Base-by-base conservation (phyloP, 1,140 invertebrate species). In the Proctacanthus coquilletti region DNA sequence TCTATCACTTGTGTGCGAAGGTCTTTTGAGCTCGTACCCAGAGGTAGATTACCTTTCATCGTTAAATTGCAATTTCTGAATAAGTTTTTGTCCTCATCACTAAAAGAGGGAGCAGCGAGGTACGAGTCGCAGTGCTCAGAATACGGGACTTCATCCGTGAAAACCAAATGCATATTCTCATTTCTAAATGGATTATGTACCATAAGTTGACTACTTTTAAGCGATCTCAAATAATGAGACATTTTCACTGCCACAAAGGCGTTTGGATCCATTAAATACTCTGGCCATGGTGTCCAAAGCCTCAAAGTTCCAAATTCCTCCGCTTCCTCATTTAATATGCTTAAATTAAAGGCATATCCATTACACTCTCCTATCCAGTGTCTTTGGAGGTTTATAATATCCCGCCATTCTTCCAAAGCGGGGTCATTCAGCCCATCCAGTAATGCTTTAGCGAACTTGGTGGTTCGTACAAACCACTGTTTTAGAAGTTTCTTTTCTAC, bases 391-490 rank as follows among this genome's bases (percentile, higher is more conserved):
- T 80, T 80, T 19, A 81, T 80, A 15, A 98, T 80, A 58, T 97
- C 89, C 43, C 66, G 71, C 82, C 82, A 85, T 52, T 80, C 75
- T 48, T 74, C 66, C 37, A 86, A 64, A 41, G 58, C 62, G 10
- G 74, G 66, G 63, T 76, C 72, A 42, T 75, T 54, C 29, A 95
- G 63, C 8, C 85, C 86, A 39, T 88, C 74, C 44, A 71, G 62
- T 23, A 77, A 60, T 46, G 77, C 75, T 70, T 93, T 75, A 2
- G 91, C 80, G 68, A 84, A 95, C 39, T 74, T 73, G 33, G 87
- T 92, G 1, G 89, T 94, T 61, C 75, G 78, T 38, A 99, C 75
- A 58, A 91, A 97, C 96, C 96, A 99, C 52, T 98, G 95, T 31
- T 74, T 81, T 0, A 98, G 65, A 31, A 78, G 62, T 55, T 77